A percentile compares a stretch with the other conserved stretches of the same genome.
These are phyloP conservation scores for Nezara viridula DNA, from an alignment of 2,888 invertebrate species.

Conservation along the genomic window DNA sequence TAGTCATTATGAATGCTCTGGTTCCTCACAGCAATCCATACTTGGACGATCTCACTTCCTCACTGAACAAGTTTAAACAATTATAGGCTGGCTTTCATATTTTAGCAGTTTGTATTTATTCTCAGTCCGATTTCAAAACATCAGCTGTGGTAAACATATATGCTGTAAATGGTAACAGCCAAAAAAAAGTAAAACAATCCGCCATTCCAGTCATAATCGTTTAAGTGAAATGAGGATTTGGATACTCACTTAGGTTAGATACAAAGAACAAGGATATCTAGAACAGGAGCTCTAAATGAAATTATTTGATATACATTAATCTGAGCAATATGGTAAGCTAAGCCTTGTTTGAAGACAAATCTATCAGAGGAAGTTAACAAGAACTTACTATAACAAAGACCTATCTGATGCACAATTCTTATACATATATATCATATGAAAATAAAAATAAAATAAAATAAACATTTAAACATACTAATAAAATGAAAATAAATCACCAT, in stretches of 20 bases:
- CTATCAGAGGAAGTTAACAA: too few species aligned
- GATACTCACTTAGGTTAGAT: neutral
- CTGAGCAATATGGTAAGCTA: too few species aligned
- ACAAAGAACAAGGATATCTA: neutral
- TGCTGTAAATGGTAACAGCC: too few species aligned
- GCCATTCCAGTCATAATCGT: neutral
- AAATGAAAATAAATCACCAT: constrained; percentile 20
- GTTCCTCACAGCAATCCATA: too few species aligned
- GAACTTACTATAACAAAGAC: neutral
- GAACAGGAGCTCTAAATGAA: too few species aligned
- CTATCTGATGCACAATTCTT: neutral
- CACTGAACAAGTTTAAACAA: too few species aligned
- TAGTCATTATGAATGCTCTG: too few species aligned
- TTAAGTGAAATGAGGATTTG: neutral
- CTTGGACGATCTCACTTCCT: too few species aligned
- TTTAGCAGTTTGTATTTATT: neutral
- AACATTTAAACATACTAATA: neutral
- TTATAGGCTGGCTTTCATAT: neutral
- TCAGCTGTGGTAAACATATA: too few species aligned
- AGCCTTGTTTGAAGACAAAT: neutral
- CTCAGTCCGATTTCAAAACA: neutral
- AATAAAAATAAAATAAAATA: too few species aligned
- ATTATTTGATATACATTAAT: too few species aligned
- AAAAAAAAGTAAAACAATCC: too few species aligned
- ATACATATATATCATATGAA: neutral